Evolutionary conservation across 2,888 invertebrate genomes (phyloP), one percentile per base, ranked within the genome.

Genomic region (Cataglyphis albicans): DNA sequence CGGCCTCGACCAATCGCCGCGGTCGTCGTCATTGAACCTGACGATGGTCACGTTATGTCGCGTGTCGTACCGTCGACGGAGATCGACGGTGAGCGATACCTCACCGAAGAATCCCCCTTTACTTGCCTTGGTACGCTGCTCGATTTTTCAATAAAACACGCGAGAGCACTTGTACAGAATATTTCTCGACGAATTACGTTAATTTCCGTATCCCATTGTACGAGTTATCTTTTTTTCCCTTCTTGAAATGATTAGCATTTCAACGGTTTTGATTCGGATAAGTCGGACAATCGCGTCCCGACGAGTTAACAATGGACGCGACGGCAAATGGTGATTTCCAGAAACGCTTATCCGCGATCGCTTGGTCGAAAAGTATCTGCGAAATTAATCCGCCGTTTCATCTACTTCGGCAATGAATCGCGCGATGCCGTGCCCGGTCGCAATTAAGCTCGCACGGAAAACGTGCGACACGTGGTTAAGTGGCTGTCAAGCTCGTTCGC

Each of bases 1-100:
- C 80, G 82, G 72, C 88, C 87, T 85, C 87, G 84, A 80, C 80
- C 80, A 82, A 84, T 88, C 82, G 72, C 52, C 73, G 70, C 74
- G 86, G 70, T 83, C 89, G 85, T 88, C 85, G 90, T 87, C 89
- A 86, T 89, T 89, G 89, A 89, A 89, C 89, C 87, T 89, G 86
- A 84, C 84, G 82, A 67, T 63, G 70, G 81, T 63, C 84, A 89
- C 89, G 87, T 88, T 64, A 88, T 83, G 59, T 89, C 87, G 89
- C 89, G 89, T 88, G 88, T 72, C 21, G 72, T 35, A 32, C 44
- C 0, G 35, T 12, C 80, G 48, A 48, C 44, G 76, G 59, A 83
- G 68, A 83, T 85, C 70, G 74, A 41, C 86, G 55, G 21, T 18
- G 67, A 65, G 52, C 63, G 57, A 67, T 67, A 52, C 52, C 18